phyloP scores from a whole-genome alignment of 2,113 vertebrate species.

The Ceyx cyanopectus region DNA sequence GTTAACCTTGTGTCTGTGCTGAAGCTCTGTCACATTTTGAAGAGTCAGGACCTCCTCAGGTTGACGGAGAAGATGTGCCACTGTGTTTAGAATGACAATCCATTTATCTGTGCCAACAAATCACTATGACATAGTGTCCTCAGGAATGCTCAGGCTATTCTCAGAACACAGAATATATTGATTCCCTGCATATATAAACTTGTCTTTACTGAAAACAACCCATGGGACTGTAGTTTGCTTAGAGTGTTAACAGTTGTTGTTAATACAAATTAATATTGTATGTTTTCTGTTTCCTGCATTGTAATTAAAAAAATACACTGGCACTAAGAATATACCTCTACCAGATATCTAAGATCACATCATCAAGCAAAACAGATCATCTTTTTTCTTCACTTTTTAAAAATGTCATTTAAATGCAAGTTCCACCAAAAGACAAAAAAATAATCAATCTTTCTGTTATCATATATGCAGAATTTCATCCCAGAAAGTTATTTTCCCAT shows the following conservation, averaged over 20 bases:
- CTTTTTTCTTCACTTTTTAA: not conserved
- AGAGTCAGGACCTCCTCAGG: not conserved
- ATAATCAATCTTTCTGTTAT: not conserved
- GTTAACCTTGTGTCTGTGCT: not conserved
- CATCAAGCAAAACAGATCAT: not conserved
- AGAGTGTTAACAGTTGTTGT: not conserved
- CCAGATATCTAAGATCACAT: not conserved
- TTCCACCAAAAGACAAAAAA: not conserved
- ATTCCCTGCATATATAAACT: not conserved
- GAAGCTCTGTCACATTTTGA: not conserved
- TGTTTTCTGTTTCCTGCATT: not conserved
- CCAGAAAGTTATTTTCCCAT: not conserved
- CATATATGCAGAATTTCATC: not conserved
- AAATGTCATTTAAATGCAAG: not conserved
- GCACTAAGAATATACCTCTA: not conserved
- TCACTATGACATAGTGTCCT: rapidly evolving
- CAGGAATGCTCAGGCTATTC: not conserved
- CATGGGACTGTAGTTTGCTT: not conserved
- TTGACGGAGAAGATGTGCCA: not conserved
- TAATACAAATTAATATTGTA: not conserved
- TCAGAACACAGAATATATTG: not conserved
- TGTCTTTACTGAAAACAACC: not conserved
- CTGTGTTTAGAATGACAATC: not conserved
- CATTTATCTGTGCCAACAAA: not conserved
- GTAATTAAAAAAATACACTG: not conserved